These are phyloP conservation scores for Pampus argenteus DNA, from an alignment of 2,797 vertebrate species.

Conservation along the genomic window DNA sequence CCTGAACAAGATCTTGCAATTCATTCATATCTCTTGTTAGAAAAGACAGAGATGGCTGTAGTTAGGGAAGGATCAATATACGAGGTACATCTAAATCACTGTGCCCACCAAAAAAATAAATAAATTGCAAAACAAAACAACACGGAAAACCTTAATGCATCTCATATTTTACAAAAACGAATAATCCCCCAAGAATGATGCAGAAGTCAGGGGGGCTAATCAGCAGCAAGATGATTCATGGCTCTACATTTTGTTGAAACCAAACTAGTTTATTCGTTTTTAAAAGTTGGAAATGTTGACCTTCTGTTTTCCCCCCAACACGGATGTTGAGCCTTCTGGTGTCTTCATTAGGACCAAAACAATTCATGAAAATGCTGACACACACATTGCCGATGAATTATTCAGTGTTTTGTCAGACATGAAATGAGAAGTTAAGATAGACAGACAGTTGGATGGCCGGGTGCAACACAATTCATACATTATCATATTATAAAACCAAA, in stretches of 20 bases:
- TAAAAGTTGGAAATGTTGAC: slow-evolving; percentile 4
- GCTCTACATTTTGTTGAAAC: slow-evolving; percentile 3
- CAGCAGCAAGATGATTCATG: neutral
- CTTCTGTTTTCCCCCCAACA: neutral
- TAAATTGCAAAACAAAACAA: neutral
- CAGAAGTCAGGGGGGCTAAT: neutral
- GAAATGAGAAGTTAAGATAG: neutral
- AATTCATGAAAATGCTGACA: slow-evolving; percentile 14
- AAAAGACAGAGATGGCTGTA: neutral
- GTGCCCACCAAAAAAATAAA: neutral
- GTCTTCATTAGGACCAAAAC: slow-evolving; percentile 5
- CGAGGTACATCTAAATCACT: neutral
- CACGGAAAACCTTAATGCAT: neutral
- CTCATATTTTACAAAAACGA: slow-evolving; percentile 1
- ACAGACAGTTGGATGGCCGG: neutral
- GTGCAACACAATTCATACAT: neutral
- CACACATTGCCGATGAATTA: slow-evolving; percentile 2
- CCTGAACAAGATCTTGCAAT: neutral
- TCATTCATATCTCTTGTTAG: slow-evolving; percentile 5
- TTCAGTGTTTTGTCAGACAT: slow-evolving; percentile 2
- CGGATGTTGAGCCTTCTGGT: neutral
- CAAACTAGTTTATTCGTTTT: slow-evolving; percentile 8
- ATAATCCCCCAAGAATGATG: neutral
- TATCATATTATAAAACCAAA: slow-evolving; percentile 1
- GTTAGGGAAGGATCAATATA: slow-evolving; percentile 7